phyloP scores from a whole-genome alignment of 2,797 vertebrate species.

The Danio choprae region DNA sequence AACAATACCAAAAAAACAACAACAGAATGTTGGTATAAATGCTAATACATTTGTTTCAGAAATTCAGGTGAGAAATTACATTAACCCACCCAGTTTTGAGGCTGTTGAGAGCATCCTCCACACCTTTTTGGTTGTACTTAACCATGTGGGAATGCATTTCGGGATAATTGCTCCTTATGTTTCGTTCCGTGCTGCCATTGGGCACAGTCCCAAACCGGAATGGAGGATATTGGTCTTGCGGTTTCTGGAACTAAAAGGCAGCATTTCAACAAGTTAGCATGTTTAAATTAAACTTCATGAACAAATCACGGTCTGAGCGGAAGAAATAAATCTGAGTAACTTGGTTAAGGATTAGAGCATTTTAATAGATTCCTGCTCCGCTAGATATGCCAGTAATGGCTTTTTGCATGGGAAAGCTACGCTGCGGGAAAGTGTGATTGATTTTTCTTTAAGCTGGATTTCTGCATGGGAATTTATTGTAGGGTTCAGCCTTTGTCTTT shows the following conservation, averaged over 20 bases:
- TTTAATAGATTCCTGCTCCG: constrained; percentile 13
- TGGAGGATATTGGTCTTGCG: constrained; percentile 95
- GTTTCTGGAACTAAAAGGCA: constrained; percentile 89
- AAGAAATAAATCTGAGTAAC: constrained; percentile 1
- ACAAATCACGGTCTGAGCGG: not conserved
- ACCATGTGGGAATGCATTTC: constrained; percentile 99
- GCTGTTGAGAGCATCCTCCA: constrained; percentile 95
- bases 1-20: not conserved
- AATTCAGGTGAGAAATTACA: not conserved
- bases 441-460: constrained; percentile 45
- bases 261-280: constrained; percentile 41
- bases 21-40: not conserved
- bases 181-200: constrained; percentile 97
- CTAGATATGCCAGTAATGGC: constrained; percentile 12
- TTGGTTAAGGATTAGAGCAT: constrained; percentile 10
- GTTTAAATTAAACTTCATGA: not conserved
- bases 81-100: constrained; percentile 91
- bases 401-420: constrained; percentile 21
- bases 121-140: constrained; percentile 97
- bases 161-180: constrained; percentile 97
- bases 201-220: constrained; percentile 98
- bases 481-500: constrained; percentile 36
- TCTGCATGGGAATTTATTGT: constrained; percentile 39
- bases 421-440: constrained; percentile 35
- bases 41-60: not conserved